These are phyloP conservation scores for Salvelinus namaycush DNA, from an alignment of 2,113 vertebrate species.

Conservation along the genomic window DNA sequence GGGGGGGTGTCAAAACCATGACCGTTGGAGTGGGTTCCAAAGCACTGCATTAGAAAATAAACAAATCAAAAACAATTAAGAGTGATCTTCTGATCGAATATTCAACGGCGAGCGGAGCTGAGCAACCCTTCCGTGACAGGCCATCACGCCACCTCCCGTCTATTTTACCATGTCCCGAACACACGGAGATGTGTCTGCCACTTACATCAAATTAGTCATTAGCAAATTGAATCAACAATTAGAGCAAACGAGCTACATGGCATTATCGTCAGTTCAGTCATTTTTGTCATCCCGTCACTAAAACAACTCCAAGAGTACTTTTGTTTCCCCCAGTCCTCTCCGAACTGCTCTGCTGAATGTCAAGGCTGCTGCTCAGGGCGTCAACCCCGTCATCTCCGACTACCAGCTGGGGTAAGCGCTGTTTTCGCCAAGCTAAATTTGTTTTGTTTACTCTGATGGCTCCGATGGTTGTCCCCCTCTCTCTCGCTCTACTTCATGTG, in stretches of 20 bases:
- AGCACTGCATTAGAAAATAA: conserved; percentile 72
- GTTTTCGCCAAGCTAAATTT: conserved; percentile 73
- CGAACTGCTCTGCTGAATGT: conserved; percentile 52
- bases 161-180: conserved; percentile 63
- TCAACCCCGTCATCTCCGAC: conserved; percentile 60
- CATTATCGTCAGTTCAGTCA: conserved; percentile 81
- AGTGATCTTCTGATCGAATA: conserved; percentile 79
- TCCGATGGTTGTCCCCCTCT: conserved; percentile 71
- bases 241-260: conserved; percentile 82
- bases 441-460: conserved; percentile 80
- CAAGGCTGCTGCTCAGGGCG: conserved; percentile 67
- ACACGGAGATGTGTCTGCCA: conserved; percentile 74
- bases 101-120: conserved; percentile 62
- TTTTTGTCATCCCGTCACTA: conserved; percentile 73
- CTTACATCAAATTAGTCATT: conserved; percentile 90
- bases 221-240: conserved; percentile 84
- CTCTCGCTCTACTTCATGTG: conserved; percentile 63
- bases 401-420: conserved; percentile 66
- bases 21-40: conserved; percentile 67
- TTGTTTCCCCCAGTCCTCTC: conserved; percentile 58
- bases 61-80: conserved; percentile 82
- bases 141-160: conserved; percentile 70
- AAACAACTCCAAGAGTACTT: conserved; percentile 62
- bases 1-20: conserved; percentile 54
- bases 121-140: conserved; percentile 72